phyloP scores from a whole-genome alignment of 2,797 vertebrate species.

The Etheostoma perlongum region DNA sequence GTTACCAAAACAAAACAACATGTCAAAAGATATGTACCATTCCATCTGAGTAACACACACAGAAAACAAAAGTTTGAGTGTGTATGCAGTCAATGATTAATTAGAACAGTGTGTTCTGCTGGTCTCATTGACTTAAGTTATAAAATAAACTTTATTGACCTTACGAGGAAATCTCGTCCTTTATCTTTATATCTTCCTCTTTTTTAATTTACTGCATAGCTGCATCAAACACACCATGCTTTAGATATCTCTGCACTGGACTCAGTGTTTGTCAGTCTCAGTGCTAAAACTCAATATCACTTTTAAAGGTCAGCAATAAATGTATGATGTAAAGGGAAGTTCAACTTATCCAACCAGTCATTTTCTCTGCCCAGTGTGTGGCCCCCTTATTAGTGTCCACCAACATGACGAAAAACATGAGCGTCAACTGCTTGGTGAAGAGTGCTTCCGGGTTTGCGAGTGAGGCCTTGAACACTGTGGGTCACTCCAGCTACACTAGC shows the following conservation, averaged over 20 bases:
- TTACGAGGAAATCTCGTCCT: too few species aligned
- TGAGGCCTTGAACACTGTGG: constrained; percentile 87
- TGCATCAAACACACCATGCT: neutral
- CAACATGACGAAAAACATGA: constrained; percentile 76
- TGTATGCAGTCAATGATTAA: too few species aligned
- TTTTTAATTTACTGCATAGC: too few species aligned
- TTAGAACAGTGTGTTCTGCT: too few species aligned
- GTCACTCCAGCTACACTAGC: constrained; percentile 81
- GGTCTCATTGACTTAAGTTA: too few species aligned
- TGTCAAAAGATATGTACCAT: neutral
- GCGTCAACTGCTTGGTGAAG: constrained; percentile 68
- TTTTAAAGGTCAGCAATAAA: neutral
- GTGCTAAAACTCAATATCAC: neutral
- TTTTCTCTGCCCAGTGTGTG: constrained; percentile 77
- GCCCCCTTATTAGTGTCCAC: constrained; percentile 82
- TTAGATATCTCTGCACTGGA: neutral
- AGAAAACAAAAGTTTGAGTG: too few species aligned
- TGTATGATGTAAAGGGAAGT: neutral
- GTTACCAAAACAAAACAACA: neutral
- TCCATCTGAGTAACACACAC: too few species aligned
- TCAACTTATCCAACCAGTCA: neutral
- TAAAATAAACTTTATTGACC: too few species aligned
- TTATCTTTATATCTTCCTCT: too few species aligned
- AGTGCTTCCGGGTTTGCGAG: constrained; percentile 70
- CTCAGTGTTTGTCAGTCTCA: neutral